Conservation (phyloP, 1,140 invertebrate species). For the Dermatophagoides farinae region DNA sequence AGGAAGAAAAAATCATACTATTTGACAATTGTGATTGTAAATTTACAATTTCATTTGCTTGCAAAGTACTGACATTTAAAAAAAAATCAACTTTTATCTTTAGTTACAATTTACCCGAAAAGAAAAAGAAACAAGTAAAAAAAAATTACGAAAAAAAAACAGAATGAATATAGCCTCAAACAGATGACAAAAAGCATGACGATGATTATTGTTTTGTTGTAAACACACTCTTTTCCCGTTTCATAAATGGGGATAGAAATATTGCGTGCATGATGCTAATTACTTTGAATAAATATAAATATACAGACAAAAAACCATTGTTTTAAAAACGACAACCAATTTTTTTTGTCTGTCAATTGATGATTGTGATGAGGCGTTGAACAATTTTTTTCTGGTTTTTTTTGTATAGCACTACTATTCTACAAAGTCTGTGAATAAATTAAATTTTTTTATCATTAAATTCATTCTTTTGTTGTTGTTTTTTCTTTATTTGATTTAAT, state of each 20-base stretch:
- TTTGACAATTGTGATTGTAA: not conserved
- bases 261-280: slow-evolving; percentile 10
- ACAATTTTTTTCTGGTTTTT: too few relatives aligned
- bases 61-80: too few relatives aligned
- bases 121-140: not conserved
- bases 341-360: too few relatives aligned
- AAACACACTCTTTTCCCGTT: not conserved
- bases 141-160: not conserved
- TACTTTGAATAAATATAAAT: not conserved
- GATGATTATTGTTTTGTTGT: not conserved
- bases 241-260: not conserved
- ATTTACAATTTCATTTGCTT: not conserved
- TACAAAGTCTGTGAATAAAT: too few relatives aligned
- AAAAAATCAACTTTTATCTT: not conserved
- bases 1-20: not conserved
- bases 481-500: too few relatives aligned
- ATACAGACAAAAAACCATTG: too few relatives aligned
- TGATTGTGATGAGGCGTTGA: too few relatives aligned
- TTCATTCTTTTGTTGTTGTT: too few relatives aligned
- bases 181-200: not conserved
- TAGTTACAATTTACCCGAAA: not conserved
- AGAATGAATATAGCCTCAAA: not conserved
- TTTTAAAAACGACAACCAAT: too few relatives aligned
- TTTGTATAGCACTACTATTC: too few relatives aligned
- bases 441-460: too few relatives aligned